phyloP scores from a whole-genome alignment of 2,113 vertebrate genomes.

The Rhinoderma darwinii region DNA sequence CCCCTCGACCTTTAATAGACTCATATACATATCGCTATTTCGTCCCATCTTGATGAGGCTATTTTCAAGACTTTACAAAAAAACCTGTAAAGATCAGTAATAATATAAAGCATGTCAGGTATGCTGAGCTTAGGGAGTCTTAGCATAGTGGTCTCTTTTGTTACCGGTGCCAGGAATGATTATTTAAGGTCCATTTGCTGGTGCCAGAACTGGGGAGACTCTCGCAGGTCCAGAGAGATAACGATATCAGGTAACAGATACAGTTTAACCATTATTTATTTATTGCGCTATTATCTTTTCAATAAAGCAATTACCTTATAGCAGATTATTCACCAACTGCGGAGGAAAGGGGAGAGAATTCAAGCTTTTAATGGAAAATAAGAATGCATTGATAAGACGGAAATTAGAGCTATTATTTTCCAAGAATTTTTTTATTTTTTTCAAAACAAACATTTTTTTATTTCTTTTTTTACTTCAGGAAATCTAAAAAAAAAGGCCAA shows the following conservation, averaged over 20 bases:
- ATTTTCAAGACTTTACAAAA: not conserved
- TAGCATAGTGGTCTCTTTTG: conserved; percentile 41
- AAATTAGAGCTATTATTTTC: not conserved
- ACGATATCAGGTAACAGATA: conserved; percentile 39
- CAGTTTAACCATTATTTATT: conserved; percentile 35
- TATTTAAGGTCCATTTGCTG: conserved; percentile 47
- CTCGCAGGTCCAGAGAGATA: conserved; percentile 28
- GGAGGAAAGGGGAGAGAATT: not conserved
- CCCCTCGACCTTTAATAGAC: not conserved
- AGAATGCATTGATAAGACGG: not conserved
- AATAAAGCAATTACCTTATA: conserved; percentile 35
- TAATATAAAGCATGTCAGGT: conserved; percentile 28
- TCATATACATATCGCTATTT: not conserved
- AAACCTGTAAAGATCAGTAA: conserved; percentile 9
- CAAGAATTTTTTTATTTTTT: not conserved
- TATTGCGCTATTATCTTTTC: conserved; percentile 29
- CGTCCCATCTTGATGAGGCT: not conserved
- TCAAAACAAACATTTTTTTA: not conserved
- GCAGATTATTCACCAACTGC: conserved; percentile 19
- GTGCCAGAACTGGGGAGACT: conserved; percentile 16
- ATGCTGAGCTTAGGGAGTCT: conserved; percentile 12
- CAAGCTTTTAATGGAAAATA: not conserved
- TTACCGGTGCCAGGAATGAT: conserved; percentile 43
- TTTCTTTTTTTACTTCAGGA: not conserved
- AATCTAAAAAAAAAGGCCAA: too few relatives aligned